Conservation (phyloP, 1,140 invertebrate species). For the Drosophila neocordata region DNA sequence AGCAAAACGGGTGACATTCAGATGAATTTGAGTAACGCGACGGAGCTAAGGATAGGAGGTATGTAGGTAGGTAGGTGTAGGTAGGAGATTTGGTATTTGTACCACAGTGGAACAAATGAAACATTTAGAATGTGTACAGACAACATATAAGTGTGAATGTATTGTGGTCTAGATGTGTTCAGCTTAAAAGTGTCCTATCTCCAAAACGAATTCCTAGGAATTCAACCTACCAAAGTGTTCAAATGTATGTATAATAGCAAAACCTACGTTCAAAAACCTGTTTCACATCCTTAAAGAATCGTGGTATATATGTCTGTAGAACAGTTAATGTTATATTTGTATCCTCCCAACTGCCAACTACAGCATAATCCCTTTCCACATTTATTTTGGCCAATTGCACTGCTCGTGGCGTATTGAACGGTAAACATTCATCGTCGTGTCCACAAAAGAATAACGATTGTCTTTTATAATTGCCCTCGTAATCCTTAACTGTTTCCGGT, state of each 20-base stretch:
- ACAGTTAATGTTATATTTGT: constrained; percentile 92
- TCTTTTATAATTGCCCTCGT: constrained; percentile 89
- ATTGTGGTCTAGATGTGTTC: too few species aligned
- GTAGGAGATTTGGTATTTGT: neutral
- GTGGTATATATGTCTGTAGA: constrained; percentile 91
- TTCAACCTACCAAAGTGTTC: too few species aligned
- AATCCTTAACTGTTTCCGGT: constrained; percentile 89
- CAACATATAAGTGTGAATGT: too few species aligned
- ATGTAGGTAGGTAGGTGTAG: neutral
- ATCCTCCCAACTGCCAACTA: constrained; percentile 93
- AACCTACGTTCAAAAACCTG: constrained; percentile 72
- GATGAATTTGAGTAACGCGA: constrained; percentile 64
- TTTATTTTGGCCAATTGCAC: constrained; percentile 91
- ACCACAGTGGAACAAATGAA: constrained; percentile 19
- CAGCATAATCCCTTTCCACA: constrained; percentile 92
- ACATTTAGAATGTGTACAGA: constrained; percentile 67
- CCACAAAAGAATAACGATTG: constrained; percentile 95
- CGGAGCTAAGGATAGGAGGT: constrained; percentile 41
- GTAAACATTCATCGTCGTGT: constrained; percentile 92
- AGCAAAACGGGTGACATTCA: constrained; percentile 91
- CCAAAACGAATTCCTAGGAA: too few species aligned
- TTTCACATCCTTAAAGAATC: constrained; percentile 90
- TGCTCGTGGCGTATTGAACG: constrained; percentile 91
- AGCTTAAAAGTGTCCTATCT: too few species aligned
- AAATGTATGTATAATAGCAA: neutral